phyloP scores from a whole-genome alignment of 1,140 invertebrate genomes.

The Drosophila nannoptera region DNA sequence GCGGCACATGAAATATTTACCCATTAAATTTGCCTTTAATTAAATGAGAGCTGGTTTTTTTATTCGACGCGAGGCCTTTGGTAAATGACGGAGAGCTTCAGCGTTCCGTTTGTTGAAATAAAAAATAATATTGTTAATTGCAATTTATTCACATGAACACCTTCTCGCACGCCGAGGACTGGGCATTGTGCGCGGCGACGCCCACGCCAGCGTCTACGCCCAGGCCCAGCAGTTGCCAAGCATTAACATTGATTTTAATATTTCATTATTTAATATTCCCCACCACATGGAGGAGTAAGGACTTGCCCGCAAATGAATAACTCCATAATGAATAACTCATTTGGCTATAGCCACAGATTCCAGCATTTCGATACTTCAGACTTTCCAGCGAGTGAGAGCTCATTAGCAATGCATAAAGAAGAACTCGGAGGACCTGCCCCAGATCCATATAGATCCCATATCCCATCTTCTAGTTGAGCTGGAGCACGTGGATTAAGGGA shows the following conservation, averaged over 20 bases:
- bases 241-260: constrained; percentile 71
- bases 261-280: constrained; percentile 71
- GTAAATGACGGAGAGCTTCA: constrained; percentile 16
- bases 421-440: not conserved
- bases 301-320: constrained; percentile 33
- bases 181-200: not conserved
- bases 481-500: too few species aligned
- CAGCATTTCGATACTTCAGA: not conserved
- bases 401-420: constrained; percentile 2
- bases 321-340: constrained; percentile 70
- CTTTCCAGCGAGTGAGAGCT: not conserved
- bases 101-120: constrained; percentile 74
- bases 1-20: constrained; percentile 70
- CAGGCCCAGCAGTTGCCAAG: not conserved
- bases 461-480: too few species aligned
- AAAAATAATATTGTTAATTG: constrained; percentile 77
- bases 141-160: constrained; percentile 78
- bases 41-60: constrained; percentile 55
- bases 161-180: constrained; percentile 27
- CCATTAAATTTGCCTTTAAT: constrained; percentile 77
- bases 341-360: constrained; percentile 14
- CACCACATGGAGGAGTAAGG: not conserved
- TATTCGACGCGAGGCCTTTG: constrained; percentile 12
- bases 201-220: not conserved
- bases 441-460: too few species aligned